Evolutionary conservation across 2,888 invertebrate genomes (phyloP).

Genomic region (Drosophila borealis): DNA sequence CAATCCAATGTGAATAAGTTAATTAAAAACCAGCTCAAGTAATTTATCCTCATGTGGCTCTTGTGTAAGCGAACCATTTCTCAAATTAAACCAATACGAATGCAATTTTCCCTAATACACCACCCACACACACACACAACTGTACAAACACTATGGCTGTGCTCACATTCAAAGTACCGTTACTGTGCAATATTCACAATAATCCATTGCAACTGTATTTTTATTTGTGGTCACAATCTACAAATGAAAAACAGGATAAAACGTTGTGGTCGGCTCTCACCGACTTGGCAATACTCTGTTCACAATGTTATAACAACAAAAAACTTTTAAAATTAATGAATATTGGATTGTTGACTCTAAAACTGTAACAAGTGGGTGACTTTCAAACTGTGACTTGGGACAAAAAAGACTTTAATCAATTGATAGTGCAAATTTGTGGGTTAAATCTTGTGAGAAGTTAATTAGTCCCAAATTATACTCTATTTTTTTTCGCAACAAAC

Average conservation of each 20-base stretch:
- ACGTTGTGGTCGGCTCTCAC: background rate
- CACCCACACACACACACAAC: constrained; percentile 2
- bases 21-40: background rate
- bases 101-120: background rate
- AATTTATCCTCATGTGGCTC: background rate
- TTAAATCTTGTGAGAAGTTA: background rate
- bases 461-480: too few relatives aligned
- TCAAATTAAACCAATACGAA: constrained; percentile 11
- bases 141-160: constrained; percentile 11
- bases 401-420: too few relatives aligned
- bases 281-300: constrained; percentile 20
- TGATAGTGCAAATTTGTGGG: too few relatives aligned
- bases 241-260: constrained; percentile 13
- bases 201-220: constrained; percentile 34
- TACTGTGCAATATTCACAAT: constrained; percentile 28
- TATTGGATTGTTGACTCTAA: too few relatives aligned
- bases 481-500: too few relatives aligned
- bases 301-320: constrained; percentile 15
- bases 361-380: too few relatives aligned
- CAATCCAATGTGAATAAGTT: background rate
- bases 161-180: constrained; percentile 6
- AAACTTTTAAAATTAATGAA: too few relatives aligned
- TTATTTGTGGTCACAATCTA: constrained; percentile 30
- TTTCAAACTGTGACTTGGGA: too few relatives aligned
- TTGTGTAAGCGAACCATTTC: constrained; percentile 5